Conservation (phyloP, 1,140 invertebrate species). For the Drosophila sulfurigaster region DNA sequence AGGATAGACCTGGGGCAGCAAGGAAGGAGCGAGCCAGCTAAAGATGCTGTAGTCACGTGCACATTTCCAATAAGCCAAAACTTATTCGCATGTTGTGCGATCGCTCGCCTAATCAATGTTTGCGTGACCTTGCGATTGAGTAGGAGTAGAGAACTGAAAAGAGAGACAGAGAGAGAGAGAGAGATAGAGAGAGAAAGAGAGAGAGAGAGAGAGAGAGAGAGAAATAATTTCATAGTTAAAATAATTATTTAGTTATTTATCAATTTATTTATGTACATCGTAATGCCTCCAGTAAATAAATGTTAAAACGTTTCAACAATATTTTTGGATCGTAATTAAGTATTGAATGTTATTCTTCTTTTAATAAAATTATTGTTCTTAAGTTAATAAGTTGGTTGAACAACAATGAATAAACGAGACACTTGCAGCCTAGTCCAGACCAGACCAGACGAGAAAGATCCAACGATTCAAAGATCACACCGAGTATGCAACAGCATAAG, state of each 20-base stretch:
- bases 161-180: neutral
- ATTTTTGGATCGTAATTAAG: too few relatives aligned
- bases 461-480: slow-evolving; percentile 51
- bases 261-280: too few relatives aligned
- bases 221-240: too few relatives aligned
- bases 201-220: neutral
- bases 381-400: slow-evolving; percentile 33
- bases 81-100: slow-evolving; percentile 70
- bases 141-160: neutral
- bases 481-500: slow-evolving; percentile 49
- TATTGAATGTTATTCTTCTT: too few relatives aligned
- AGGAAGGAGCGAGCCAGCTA: neutral
- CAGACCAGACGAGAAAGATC: neutral
- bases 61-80: slow-evolving; percentile 67
- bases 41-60: slow-evolving; percentile 60
- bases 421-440: slow-evolving; percentile 53
- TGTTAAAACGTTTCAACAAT: neutral
- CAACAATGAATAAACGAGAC: slow-evolving; percentile 77
- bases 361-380: too few relatives aligned
- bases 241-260: too few relatives aligned
- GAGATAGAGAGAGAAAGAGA: neutral
- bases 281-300: too few relatives aligned
- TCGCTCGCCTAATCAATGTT: slow-evolving; percentile 57
- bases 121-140: slow-evolving; percentile 59
- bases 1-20: neutral